Percentiles rank a stretch among this genome's conserved stretches.
These are phyloP conservation scores for Scarus forsteni DNA, from an alignment of 2,797 vertebrate species.

Conservation along the genomic window DNA sequence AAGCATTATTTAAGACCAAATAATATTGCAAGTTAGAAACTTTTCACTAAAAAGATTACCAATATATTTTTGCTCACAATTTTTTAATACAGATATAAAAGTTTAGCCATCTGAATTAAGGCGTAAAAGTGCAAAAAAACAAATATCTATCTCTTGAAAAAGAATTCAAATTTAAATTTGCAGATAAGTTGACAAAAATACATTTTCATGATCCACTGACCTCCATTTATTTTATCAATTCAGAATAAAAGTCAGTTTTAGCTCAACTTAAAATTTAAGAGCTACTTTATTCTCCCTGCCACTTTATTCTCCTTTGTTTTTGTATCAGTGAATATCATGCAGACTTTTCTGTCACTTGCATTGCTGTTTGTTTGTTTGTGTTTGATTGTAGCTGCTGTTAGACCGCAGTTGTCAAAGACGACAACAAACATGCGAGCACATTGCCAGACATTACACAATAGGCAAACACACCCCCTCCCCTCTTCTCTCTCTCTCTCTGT, in stretches of 20 bases:
- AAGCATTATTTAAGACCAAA: no score
- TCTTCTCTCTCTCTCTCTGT: conserved; percentile 38
- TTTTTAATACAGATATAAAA: no score
- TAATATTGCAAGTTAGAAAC: no score
- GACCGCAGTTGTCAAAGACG: conserved; percentile 53
- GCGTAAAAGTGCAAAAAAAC: no score
- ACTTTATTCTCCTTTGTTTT: background rate
- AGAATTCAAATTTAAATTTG: no score
- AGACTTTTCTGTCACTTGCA: conserved; percentile 6
- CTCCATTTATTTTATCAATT: background rate
- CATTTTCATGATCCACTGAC: no score
- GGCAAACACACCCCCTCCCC: conserved; percentile 28
- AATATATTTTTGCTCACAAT: no score
- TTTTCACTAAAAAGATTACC: no score
- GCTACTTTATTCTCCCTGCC: background rate
- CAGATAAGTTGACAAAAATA: no score
- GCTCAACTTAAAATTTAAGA: background rate
- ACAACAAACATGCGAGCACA: conserved; percentile 58
- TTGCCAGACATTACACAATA: conserved; percentile 77
- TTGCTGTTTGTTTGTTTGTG: background rate
- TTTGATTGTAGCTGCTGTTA: conserved; percentile 47
- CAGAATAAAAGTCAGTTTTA: background rate
- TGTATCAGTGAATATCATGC: background rate
- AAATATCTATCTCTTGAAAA: no score
- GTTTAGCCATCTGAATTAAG: no score